phyloP scores from a whole-genome alignment of 64 coral and sea anemone species.

The Orbicella faveolata region DNA sequence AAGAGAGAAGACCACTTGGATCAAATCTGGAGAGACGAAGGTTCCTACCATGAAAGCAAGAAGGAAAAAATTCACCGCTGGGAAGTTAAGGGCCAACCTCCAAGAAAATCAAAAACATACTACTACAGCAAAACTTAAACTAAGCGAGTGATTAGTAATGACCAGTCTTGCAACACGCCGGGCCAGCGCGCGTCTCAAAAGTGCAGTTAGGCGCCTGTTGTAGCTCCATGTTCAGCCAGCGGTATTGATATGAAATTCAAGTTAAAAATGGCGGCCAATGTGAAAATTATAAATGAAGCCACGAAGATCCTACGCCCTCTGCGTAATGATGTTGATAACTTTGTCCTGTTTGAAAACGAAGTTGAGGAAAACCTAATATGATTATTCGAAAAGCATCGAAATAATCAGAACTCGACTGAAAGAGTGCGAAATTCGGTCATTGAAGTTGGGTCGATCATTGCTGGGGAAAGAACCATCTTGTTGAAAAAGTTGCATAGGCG shows the following conservation, averaged over 20 bases:
- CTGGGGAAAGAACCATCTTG: conserved; percentile 23
- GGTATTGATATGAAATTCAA: conserved; percentile 24
- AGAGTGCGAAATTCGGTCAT: conserved; percentile 9
- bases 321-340: not conserved
- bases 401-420: not conserved
- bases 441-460: conserved; percentile 7
- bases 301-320: not conserved
- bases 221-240: conserved; percentile 13
- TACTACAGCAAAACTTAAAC: too few species aligned
- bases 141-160: too few species aligned
- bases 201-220: conserved; percentile 4
- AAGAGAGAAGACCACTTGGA: too few species aligned
- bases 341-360: conserved; percentile 23
- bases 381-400: conserved; percentile 17
- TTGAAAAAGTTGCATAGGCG: conserved; percentile 25
- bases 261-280: conserved; percentile 4
- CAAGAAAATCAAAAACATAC: too few species aligned
- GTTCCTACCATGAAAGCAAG: too few species aligned
- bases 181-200: conserved; percentile 4
- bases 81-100: too few species aligned
- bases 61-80: too few species aligned
- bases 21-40: too few species aligned
- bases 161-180: not conserved
- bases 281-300: not conserved
- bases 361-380: conserved; percentile 16